Conservation (phyloP, 2,797 vertebrate genomes). For the Fistularia commersonii region DNA sequence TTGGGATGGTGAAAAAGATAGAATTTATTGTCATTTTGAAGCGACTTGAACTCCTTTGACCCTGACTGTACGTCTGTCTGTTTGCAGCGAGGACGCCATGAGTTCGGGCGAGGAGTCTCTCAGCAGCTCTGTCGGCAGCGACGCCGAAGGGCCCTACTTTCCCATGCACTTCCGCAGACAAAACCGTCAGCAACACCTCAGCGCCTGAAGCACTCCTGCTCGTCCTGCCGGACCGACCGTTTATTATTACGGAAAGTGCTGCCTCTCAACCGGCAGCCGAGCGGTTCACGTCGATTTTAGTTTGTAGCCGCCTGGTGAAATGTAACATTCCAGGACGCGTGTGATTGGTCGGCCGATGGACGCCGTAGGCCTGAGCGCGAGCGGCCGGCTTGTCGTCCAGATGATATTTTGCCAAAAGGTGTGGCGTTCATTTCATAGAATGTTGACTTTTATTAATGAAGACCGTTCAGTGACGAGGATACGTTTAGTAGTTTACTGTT, state of each 20-base stretch:
- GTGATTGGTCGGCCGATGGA: too few relatives aligned
- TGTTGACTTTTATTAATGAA: too few relatives aligned
- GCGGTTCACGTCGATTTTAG: constrained; percentile 19
- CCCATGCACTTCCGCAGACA: constrained; percentile 76
- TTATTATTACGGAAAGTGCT: constrained; percentile 34
- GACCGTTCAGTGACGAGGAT: too few relatives aligned
- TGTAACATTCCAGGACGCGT: constrained; percentile 69
- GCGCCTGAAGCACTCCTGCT: constrained; percentile 49
- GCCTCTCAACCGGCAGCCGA: constrained; percentile 67
- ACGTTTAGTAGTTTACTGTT: too few relatives aligned
- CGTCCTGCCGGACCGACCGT: constrained; percentile 4
- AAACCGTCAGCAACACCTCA: constrained; percentile 64
- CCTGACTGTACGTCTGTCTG: too few relatives aligned
- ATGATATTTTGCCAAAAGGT: too few relatives aligned
- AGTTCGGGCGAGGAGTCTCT: constrained; percentile 92
- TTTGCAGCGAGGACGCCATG: constrained; percentile 81
- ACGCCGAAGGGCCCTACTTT: constrained; percentile 84
- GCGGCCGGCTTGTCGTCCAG: too few relatives aligned
- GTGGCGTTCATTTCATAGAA: too few relatives aligned
- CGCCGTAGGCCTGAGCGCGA: neutral
- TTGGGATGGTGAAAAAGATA: too few relatives aligned
- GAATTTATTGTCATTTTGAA: too few relatives aligned
- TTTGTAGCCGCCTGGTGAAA: constrained; percentile 56
- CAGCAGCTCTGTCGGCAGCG: constrained; percentile 84
- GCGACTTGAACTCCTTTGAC: too few relatives aligned